Percentiles rank a stretch among this genome's conserved stretches.
These are phyloP conservation scores for Rhamphomyia laevipes DNA, from an alignment of 2,888 invertebrate species.

Conservation along the genomic window DNA sequence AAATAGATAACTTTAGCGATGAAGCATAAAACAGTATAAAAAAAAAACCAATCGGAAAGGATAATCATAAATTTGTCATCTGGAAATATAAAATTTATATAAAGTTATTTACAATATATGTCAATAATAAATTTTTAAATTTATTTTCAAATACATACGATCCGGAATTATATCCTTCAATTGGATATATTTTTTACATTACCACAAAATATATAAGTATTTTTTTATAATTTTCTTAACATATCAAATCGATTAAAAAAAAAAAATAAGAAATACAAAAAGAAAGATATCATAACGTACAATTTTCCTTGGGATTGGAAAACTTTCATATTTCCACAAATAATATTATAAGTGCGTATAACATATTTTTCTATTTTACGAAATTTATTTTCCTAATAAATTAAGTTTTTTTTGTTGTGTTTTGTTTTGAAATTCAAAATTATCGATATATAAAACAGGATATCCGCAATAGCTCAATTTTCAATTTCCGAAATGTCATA, in stretches of 20 bases:
- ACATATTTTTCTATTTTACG: no score
- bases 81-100: slow-evolving; percentile 5
- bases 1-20: not conserved
- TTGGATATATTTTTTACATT: no score
- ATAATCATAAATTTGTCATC: slow-evolving; percentile 13
- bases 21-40: slow-evolving; percentile 9
- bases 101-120: not conserved
- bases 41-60: slow-evolving; percentile 12
- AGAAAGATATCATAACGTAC: not conserved
- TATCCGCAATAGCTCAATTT: slow-evolving; percentile 14
- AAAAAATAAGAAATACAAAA: not conserved
- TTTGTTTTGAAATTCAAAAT: no score
- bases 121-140: not conserved
- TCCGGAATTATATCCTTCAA: not conserved
- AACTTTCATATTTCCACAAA: no score
- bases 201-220: no score
- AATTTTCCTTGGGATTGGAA: not conserved
- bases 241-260: not conserved
- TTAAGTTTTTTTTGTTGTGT: no score
- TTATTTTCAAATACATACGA: not conserved
- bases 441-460: slow-evolving; percentile 1
- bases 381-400: no score
- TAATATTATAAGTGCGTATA: no score
- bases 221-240: no score
- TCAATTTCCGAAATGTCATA: slow-evolving; percentile 15